Percentiles rank a stretch among this genome's conserved stretches.
These are phyloP conservation scores for Poeciliopsis occidentalis DNA, from an alignment of 2,113 vertebrate species.

Conservation along the genomic window DNA sequence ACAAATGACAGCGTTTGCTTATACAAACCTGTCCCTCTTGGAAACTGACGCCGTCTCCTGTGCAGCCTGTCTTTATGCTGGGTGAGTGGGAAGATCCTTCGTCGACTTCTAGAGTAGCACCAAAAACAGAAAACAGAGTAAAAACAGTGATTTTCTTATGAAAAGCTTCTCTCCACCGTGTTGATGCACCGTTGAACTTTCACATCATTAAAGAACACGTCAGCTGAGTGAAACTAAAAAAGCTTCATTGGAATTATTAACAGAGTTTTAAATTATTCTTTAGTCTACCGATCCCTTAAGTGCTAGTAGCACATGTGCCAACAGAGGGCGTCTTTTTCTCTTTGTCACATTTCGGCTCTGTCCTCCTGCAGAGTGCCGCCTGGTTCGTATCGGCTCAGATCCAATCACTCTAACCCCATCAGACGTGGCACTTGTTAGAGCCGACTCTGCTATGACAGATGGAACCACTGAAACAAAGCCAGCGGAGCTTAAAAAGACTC, in stretches of 20 bases:
- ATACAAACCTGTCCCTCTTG: slow-evolving; percentile 86
- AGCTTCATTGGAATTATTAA: slow-evolving; percentile 18
- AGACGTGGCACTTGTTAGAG: slow-evolving; percentile 22
- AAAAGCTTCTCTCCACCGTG: background rate
- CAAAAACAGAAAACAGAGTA: slow-evolving; percentile 15
- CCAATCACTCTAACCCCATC: slow-evolving; percentile 42
- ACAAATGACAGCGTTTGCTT: slow-evolving; percentile 35
- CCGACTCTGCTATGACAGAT: slow-evolving; percentile 31
- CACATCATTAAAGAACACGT: background rate
- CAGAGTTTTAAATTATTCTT: slow-evolving; percentile 12
- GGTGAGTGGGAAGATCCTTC: slow-evolving; percentile 53
- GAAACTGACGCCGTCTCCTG: slow-evolving; percentile 86
- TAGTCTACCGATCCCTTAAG: slow-evolving; percentile 9
- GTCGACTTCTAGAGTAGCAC: slow-evolving; percentile 42
- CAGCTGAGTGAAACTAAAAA: slow-evolving; percentile 11
- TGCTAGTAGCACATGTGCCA: background rate
- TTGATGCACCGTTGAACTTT: background rate
- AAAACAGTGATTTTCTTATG: background rate
- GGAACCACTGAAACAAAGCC: slow-evolving; percentile 30
- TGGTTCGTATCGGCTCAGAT: slow-evolving; percentile 54
- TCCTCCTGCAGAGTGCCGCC: slow-evolving; percentile 36
- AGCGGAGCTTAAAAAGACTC: slow-evolving; percentile 30
- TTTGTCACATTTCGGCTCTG: slow-evolving; percentile 3
- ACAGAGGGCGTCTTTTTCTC: slow-evolving; percentile 11
- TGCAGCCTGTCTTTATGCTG: slow-evolving; percentile 79